phyloP scores from a whole-genome alignment of 1,140 invertebrate species.

The Macrosteles quadrilineatus region DNA sequence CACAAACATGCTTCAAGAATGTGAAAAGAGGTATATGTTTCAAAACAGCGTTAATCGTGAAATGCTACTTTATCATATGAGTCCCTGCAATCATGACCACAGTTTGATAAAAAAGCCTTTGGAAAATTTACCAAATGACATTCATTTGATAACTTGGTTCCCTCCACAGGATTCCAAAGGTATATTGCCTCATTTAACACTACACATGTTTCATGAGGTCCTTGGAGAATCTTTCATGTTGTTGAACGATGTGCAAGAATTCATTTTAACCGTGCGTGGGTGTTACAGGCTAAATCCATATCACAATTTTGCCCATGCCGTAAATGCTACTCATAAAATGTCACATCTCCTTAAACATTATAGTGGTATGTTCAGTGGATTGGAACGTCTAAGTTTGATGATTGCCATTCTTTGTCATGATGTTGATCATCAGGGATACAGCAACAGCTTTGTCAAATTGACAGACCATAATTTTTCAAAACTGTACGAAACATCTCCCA shows the following conservation, averaged over 20 bases:
- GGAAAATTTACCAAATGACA: background rate
- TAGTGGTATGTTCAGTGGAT: slow-evolving; percentile 51
- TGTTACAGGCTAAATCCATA: slow-evolving; percentile 57
- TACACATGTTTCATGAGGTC: slow-evolving; percentile 19
- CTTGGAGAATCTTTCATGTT: slow-evolving; percentile 22
- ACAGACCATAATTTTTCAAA: slow-evolving; percentile 53
- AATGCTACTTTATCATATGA: slow-evolving; percentile 1
- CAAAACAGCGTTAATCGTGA: background rate
- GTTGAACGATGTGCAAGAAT: slow-evolving; percentile 43
- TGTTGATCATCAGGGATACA: slow-evolving; percentile 58
- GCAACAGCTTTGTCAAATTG: slow-evolving; percentile 58
- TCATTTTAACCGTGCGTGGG: slow-evolving; percentile 53
- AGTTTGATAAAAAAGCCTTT: background rate
- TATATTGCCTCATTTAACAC: slow-evolving; percentile 13
- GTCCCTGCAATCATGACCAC: background rate
- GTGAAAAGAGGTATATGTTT: background rate
- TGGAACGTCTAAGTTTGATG: slow-evolving; percentile 57
- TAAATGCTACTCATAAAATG: slow-evolving; percentile 59
- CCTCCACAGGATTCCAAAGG: slow-evolving; percentile 10
- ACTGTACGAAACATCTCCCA: slow-evolving; percentile 56
- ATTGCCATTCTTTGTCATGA: slow-evolving; percentile 59
- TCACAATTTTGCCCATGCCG: slow-evolving; percentile 61
- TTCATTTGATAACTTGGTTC: slow-evolving; percentile 26
- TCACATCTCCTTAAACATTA: slow-evolving; percentile 56
- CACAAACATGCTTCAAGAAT: background rate